Evolutionary conservation across 2,888 invertebrate species (phyloP).

Genomic region (Hirtodrosophila alboralis): DNA sequence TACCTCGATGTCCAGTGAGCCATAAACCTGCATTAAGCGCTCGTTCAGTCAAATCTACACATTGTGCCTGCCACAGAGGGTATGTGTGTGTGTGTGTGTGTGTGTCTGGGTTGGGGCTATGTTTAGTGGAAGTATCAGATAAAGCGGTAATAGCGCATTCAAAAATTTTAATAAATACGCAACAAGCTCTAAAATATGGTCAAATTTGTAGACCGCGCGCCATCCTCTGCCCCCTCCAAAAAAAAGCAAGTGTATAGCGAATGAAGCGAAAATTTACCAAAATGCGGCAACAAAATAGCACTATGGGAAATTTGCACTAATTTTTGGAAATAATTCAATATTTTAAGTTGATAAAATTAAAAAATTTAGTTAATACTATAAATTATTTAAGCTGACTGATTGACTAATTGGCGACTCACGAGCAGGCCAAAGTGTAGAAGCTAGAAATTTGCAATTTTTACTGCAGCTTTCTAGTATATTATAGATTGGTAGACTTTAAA

Average conservation of each 20-base stretch:
- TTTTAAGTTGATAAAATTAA: too few species aligned
- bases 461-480: too few species aligned
- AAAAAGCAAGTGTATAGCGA: constrained; percentile 2
- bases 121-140: not conserved
- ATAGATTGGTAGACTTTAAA: too few species aligned
- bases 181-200: constrained; percentile 42
- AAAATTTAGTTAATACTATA: too few species aligned
- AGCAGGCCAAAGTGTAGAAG: too few species aligned
- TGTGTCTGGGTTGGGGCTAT: too few species aligned
- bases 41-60: constrained; percentile 23
- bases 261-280: constrained; percentile 42
- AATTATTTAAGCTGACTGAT: too few species aligned
- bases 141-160: constrained; percentile 13
- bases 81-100: too few species aligned
- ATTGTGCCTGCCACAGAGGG: constrained; percentile 2
- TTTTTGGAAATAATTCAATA: too few species aligned
- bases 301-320: too few species aligned
- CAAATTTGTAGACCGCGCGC: constrained; percentile 23
- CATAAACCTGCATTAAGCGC: constrained; percentile 38
- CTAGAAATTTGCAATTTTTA: too few species aligned
- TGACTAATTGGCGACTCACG: too few species aligned
- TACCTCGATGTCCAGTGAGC: constrained; percentile 40
- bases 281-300: constrained; percentile 22
- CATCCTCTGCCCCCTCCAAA: not conserved
- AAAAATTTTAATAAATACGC: constrained; percentile 44